Evolutionary conservation across 2,113 vertebrate genomes (phyloP), one percentile per base, ranked within the genome.

Genomic region (Tympanuchus pallidicinctus): DNA sequence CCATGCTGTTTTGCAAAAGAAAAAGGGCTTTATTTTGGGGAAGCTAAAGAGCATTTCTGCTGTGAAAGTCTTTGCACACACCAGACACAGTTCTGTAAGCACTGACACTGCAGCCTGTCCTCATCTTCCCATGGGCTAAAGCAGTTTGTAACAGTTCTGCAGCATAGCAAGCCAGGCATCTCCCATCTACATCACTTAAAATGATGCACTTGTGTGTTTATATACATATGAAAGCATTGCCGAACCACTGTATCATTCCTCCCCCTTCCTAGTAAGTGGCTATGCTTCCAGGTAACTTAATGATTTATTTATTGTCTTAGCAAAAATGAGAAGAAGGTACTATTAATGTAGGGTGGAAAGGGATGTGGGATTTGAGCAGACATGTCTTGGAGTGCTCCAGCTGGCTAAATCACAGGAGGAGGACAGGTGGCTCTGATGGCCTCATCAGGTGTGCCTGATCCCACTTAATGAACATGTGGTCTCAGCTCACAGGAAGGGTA

Each of bases 391-490:
- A 70, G 69, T 73, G 17, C n/a, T 70, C 21, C 28, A 50, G 70
- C 22, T 63, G 34, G 9, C 28, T 1, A 5, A 38, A 71, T 36
- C 19, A 13, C 12, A 15, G 36, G 24, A 71, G 73, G 52, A 71
- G 16, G 52, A 52, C 15, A 87, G 30, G 20, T 65, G 66, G 32
- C 40, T 76, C 74, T 43, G 57, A 69, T 56, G 11, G 19, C 36
- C 12, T 50, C 43, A 43, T 63, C 8, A 21, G 38, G n/a, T 56
- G 47, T 1, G 1, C 9, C 25, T 22, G 6, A 38, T 89, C n/a
- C 38, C 36, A 70, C 48, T 48, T 42, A 11, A 14, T 0, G 1
- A 50, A 15, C 38, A 27, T 70, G 48, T 0, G 0, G 30, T 85
- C 22, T 28, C n/a, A 57, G 76, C 40, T 36, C 11, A 10, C 25